Conservation (phyloP, 1,140 invertebrate species). For the Thaumetopoea pityocampa region DNA sequence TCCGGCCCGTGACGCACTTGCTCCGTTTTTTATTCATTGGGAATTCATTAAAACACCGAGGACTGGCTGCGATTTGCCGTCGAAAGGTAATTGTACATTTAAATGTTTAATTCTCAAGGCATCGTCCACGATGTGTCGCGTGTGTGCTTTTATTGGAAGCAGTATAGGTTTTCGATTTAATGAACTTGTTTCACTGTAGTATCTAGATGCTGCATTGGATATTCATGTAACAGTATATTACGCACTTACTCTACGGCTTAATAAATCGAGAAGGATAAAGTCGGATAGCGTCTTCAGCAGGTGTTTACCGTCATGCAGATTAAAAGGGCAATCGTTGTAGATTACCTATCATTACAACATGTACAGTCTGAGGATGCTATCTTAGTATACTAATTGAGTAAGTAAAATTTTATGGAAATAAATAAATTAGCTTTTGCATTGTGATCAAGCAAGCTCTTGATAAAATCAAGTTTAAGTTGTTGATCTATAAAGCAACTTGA, state of each 20-base stretch:
- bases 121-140: constrained; percentile 27
- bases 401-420: constrained; percentile 17
- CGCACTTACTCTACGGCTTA: constrained; percentile 9
- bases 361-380: constrained; percentile 9
- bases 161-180: constrained; percentile 27
- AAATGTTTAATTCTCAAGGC: constrained; percentile 41
- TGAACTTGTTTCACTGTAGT: constrained; percentile 26
- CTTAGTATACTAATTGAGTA: constrained; percentile 14
- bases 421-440: constrained; percentile 14
- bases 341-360: constrained; percentile 18
- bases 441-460: constrained; percentile 10
- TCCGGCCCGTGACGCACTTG: too few relatives aligned
- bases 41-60: constrained; percentile 43
- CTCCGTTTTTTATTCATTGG: constrained; percentile 45
- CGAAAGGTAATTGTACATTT: constrained; percentile 49
- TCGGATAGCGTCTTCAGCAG: constrained; percentile 21
- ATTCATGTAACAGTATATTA: constrained; percentile 18
- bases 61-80: constrained; percentile 43
- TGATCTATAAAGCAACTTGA: too few relatives aligned
- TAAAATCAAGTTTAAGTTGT: constrained; percentile 5
- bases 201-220: constrained; percentile 6
- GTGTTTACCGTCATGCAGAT: constrained; percentile 19
- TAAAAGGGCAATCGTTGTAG: constrained; percentile 16
- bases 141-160: constrained; percentile 29
- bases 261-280: constrained; percentile 19